These are phyloP conservation scores for Schizotus pectinicornis DNA, from an alignment of 2,888 invertebrate genomes.

Conservation along the genomic window DNA sequence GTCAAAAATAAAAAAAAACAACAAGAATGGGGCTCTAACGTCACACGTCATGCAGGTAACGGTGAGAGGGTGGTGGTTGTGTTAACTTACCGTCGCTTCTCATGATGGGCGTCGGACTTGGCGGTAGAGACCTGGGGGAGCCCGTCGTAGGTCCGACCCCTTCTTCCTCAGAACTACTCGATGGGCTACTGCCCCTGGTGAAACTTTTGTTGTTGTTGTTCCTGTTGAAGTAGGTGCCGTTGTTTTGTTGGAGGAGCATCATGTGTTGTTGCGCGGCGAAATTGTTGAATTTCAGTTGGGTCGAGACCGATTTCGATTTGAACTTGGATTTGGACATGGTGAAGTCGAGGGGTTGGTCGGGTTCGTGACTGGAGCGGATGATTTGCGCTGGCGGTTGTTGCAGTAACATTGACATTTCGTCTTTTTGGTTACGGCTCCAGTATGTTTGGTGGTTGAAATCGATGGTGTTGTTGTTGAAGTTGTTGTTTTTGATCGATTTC, in stretches of 20 bases:
- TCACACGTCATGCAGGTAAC: slow-evolving; percentile 45
- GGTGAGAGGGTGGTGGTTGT: slow-evolving; percentile 33
- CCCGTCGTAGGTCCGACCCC: slow-evolving; percentile 57
- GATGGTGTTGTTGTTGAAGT: slow-evolving; percentile 61
- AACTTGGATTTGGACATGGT: slow-evolving; percentile 66
- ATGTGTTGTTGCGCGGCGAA: slow-evolving; percentile 53
- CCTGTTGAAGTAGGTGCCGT: slow-evolving; percentile 55
- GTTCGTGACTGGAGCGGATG: slow-evolving; percentile 52
- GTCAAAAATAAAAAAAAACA: slow-evolving; percentile 44
- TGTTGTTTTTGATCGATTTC: slow-evolving; percentile 57
- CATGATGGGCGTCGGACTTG: slow-evolving; percentile 54
- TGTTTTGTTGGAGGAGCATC: slow-evolving; percentile 57
- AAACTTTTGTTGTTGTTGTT: slow-evolving; percentile 52
- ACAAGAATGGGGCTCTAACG: slow-evolving; percentile 44
- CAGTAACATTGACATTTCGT: slow-evolving; percentile 69
- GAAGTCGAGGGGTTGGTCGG: slow-evolving; percentile 75
- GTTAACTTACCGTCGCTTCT: slow-evolving; percentile 55
- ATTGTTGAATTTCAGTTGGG: slow-evolving; percentile 53
- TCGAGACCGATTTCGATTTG: slow-evolving; percentile 54
- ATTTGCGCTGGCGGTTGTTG: slow-evolving; percentile 61
- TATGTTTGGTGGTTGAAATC: slow-evolving; percentile 55
- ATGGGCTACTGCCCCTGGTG: slow-evolving; percentile 54
- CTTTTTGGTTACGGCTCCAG: slow-evolving; percentile 46
- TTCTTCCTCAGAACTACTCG: slow-evolving; percentile 59
- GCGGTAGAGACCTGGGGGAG: slow-evolving; percentile 54